Evolutionary conservation across 2,113 vertebrate genomes (phyloP), one percentile per base, ranked within the genome.

Genomic region (Pachycephala philippinensis): DNA sequence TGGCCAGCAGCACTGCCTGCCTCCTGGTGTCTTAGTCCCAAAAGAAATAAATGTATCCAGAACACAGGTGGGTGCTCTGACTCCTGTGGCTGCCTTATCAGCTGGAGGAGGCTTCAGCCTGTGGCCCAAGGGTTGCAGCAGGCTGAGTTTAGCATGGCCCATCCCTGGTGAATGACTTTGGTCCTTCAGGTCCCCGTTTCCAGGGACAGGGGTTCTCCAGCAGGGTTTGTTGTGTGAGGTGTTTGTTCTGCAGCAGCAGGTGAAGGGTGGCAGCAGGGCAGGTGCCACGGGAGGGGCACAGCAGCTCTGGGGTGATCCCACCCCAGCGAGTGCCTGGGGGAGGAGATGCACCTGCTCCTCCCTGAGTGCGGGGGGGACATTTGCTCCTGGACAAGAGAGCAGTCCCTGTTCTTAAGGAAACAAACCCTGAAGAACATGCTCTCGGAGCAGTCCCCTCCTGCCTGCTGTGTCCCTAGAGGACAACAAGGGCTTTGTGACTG

Each of bases 351-450:
- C 11, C 66, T n/a, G 22, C 50, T 77, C 35, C 30, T 19, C 66
- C 53, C 80, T 5, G 37, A 50, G 40, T 2, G 39, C 0, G 0
- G 39, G 7, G 14, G 3, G 50, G 39, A 5, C 65, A 33, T 69
- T 49, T 53, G 24, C 23, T 68, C 37, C 47, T 64, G 71, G 63
- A 59, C 21, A 78, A 59, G 50, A 79, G 85, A 35, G 54, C 15
- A 60, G 33, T 31, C 52, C 5, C 20, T 9, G 6, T 40, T 79
- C 26, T 50, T 54, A 68, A 37, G 42, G 64, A 86, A 83, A 75
- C 31, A 40, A 78, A 93, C 61, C 23, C 78, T 35, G 26, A 80
- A 76, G 40, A 63, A 61, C 20, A 56, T 60, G 76, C 71, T 78
- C 81, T 42, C 1, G 11, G 68, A 81, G 45, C 2, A 5, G n/a